Conservation (phyloP, 2,888 invertebrate species). For the Torymus auratus region DNA sequence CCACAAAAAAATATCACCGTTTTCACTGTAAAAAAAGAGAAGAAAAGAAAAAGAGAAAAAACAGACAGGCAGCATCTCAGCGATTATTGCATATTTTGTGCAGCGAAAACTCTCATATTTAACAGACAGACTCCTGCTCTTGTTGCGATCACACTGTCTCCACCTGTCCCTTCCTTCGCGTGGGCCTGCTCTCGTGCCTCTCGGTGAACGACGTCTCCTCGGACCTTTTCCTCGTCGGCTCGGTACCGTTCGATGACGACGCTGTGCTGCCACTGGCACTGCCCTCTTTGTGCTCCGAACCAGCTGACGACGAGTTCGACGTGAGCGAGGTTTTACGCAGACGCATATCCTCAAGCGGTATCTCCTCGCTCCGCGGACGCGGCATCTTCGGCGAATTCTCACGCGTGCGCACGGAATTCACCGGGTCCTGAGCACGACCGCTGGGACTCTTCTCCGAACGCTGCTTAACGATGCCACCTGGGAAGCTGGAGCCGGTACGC, state of each 20-base stretch:
- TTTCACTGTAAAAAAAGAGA: too few relatives aligned
- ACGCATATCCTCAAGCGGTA: constrained; percentile 88
- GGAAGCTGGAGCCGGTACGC: constrained; percentile 17
- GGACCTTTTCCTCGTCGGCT: constrained; percentile 75
- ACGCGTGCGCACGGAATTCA: constrained; percentile 79
- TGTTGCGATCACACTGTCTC: constrained; percentile 79
- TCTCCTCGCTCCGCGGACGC: constrained; percentile 87
- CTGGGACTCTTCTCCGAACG: constrained; percentile 61
- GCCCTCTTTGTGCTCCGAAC: constrained; percentile 13
- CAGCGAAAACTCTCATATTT: neutral
- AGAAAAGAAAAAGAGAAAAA: too few relatives aligned
- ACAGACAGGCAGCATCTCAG: too few relatives aligned
- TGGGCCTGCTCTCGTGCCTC: constrained; percentile 76
- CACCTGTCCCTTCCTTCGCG: constrained; percentile 79
- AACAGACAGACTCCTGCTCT: neutral
- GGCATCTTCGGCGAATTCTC: constrained; percentile 86
- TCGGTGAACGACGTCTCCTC: constrained; percentile 88
- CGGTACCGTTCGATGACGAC: neutral
- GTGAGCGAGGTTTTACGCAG: constrained; percentile 71
- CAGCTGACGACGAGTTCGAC: constrained; percentile 61
- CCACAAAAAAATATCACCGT: too few relatives aligned
- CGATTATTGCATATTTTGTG: neutral
- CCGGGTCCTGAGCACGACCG: neutral
- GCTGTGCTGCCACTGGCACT: neutral
- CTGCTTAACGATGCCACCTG: neutral